Conservation (phyloP, 1,140 invertebrate species). For the Agrypnia vestita region DNA sequence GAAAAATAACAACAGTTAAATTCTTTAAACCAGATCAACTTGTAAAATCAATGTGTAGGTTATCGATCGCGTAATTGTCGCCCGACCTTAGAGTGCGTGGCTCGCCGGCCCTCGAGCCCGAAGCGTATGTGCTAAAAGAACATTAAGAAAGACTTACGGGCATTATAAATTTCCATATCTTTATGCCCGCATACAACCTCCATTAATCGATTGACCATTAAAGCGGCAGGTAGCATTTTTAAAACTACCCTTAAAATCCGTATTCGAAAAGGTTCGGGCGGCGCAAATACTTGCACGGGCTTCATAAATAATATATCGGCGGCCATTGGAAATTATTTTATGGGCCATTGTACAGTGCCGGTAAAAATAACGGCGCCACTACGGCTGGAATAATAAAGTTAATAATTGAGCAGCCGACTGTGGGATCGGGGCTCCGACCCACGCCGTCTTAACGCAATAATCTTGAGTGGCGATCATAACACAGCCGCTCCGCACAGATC, state of each 20-base stretch:
- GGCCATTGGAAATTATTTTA: constrained; percentile 45
- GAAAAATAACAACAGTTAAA: too few relatives aligned
- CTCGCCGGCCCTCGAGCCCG: too few relatives aligned
- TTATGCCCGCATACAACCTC: constrained; percentile 1
- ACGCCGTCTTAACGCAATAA: constrained; percentile 59
- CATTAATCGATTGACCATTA: constrained; percentile 29
- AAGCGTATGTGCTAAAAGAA: background rate
- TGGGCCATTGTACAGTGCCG: constrained; percentile 23
- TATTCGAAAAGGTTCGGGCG: constrained; percentile 8
- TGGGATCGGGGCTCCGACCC: constrained; percentile 13
- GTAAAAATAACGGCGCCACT: constrained; percentile 45
- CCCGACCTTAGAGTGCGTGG: too few relatives aligned
- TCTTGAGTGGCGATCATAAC: constrained; percentile 59
- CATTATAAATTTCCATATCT: constrained; percentile 19
- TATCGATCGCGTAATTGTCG: too few relatives aligned
- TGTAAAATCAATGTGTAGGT: too few relatives aligned
- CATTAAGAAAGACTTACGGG: constrained; percentile 7
- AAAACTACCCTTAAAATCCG: constrained; percentile 8
- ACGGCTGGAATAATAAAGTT: constrained; percentile 26
- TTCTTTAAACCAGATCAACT: too few relatives aligned
- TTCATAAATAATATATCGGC: constrained; percentile 41
- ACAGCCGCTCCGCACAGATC: constrained; percentile 11
- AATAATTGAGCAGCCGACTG: constrained; percentile 51
- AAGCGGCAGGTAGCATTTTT: constrained; percentile 13
- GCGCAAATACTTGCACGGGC: constrained; percentile 13